phyloP scores from a whole-genome alignment of 2,113 vertebrate species.

The Mesoclemmys tuberculata region DNA sequence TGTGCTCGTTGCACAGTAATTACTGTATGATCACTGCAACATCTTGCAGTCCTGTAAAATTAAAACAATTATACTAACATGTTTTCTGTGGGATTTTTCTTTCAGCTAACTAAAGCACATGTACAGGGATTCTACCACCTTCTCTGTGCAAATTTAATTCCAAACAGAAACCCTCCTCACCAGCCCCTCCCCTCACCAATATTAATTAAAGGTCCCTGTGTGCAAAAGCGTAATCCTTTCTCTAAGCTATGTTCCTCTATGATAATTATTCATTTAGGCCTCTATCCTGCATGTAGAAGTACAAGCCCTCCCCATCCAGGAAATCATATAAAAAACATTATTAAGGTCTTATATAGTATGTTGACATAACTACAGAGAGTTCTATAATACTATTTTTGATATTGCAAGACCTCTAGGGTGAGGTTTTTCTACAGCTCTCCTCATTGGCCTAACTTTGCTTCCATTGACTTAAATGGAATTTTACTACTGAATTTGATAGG shows the following conservation, averaged over 20 bases:
- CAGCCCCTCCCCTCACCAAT: not conserved
- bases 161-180: not conserved
- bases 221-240: not conserved
- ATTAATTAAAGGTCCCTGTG: not conserved
- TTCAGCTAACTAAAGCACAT: not conserved
- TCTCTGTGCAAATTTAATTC: not conserved
- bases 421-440: not conserved
- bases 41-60: constrained; percentile 25
- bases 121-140: not conserved
- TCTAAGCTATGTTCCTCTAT: not conserved
- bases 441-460: not conserved
- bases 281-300: not conserved
- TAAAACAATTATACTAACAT: constrained; percentile 34
- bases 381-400: not conserved
- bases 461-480: not conserved
- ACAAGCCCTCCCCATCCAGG: not conserved
- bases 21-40: constrained; percentile 58
- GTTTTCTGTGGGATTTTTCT: not conserved
- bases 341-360: not conserved
- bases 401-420: not conserved
- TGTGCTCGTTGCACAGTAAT: constrained; percentile 31
- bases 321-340: not conserved
- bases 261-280: not conserved
- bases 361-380: not conserved
- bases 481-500: not conserved